Evolutionary conservation across 2,888 invertebrate genomes (phyloP), one percentile per base, ranked within the genome.

Genomic region (Acholoe squamosa): DNA sequence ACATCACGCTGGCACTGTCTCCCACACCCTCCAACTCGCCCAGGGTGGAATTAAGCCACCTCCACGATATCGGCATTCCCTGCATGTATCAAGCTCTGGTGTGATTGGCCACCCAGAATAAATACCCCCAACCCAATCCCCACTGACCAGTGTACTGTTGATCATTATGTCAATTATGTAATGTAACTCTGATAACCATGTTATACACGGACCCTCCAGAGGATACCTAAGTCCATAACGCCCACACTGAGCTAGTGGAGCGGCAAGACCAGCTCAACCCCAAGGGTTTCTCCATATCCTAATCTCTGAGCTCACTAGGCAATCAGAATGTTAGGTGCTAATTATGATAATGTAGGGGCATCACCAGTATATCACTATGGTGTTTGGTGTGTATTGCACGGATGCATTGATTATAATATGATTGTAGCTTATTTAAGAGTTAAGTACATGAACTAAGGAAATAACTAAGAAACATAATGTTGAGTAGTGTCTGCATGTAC

Each of bases 151-250:
- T 28, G 71, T 28, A 14, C 28, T 71, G 28, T 22, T 5, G 71
- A 71, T 71, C 71, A 71, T 71, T 71, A 71, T 71, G 71, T 25
- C 71, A 71, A 71, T 71, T 71, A 71, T 71, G 71, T 25, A 71
- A 71, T 71, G 71, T 71, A 71, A 71, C 31, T 25, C 71, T 71
- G 28, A 71, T 71, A 71, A n/a, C 71, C 71, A 25, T 71, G 71
- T 71, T 71, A 71, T 71, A 71, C 71, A 14, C n/a, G 71, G 5
- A 16, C 61, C 7, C n/a, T 5, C 28, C n/a, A n/a, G 71, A 28
- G 71, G 71, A n/a, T n/a, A 71, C 71, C 71, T 28, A 19, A 61
- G 61, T 19, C 19, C 61, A 61, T 61, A 61, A 61, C n/a, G 61
- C 61, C 61, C 19, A 19, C 7, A 3, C n/a, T n/a, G 61, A n/a